Conservation (phyloP, 2,113 vertebrate species). For the Eulemur macaco region DNA sequence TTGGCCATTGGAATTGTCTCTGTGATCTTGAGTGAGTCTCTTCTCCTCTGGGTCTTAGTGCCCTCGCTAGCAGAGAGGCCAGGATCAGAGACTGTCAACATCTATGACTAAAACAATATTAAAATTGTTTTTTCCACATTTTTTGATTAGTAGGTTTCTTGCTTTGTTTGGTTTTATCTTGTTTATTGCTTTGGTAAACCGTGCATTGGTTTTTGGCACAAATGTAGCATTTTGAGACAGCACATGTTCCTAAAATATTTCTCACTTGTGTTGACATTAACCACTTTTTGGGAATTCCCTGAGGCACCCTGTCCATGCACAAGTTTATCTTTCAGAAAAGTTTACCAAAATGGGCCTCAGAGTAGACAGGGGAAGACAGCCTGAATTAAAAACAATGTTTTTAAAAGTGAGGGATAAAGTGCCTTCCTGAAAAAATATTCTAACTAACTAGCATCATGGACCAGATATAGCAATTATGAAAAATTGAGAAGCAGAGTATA, state of each 20-base stretch:
- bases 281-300: conserved; percentile 22
- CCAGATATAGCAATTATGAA: conserved; percentile 34
- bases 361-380: not conserved
- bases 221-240: conserved; percentile 21
- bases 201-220: not conserved
- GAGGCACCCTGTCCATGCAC: not conserved
- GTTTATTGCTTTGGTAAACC: conserved; percentile 47
- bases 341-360: not conserved
- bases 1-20: not conserved
- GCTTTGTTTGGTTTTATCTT: conserved; percentile 48
- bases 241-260: conserved; percentile 58
- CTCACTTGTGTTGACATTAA: conserved; percentile 60
- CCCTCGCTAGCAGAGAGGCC: not conserved
- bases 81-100: conserved; percentile 14
- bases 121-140: not conserved
- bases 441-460: not conserved
- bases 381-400: conserved; percentile 16
- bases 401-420: not conserved
- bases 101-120: not conserved
- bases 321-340: conserved; percentile 60
- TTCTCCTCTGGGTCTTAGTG: not conserved
- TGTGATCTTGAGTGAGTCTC: not conserved
- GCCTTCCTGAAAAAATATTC: not conserved
- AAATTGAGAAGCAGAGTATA: conserved; percentile 24
- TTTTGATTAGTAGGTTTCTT: conserved; percentile 15